phyloP scores from a whole-genome alignment of 2,797 vertebrate species.

The Anguilla pacifica region DNA sequence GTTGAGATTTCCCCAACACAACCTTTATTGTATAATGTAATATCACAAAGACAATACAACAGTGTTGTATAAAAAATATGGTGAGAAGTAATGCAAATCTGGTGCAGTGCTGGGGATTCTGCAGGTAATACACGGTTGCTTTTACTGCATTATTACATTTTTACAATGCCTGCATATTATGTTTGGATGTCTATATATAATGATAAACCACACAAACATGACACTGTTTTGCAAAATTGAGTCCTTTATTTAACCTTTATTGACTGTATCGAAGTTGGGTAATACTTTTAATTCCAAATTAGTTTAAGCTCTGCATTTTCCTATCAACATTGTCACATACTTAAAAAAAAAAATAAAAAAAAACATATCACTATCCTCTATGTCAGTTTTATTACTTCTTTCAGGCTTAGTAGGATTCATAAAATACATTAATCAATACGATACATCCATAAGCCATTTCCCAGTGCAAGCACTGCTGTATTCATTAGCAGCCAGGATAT shows the following conservation, averaged over 20 bases:
- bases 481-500: neutral
- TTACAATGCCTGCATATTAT: neutral
- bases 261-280: neutral
- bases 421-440: constrained; percentile 37
- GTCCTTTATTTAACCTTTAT: neutral
- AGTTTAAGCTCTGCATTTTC: neutral
- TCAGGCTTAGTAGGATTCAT: constrained; percentile 39
- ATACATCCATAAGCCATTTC: constrained; percentile 40
- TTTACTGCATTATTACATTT: neutral
- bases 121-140: neutral
- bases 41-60: neutral
- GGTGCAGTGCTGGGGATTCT: neutral
- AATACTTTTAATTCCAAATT: neutral
- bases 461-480: constrained; percentile 20
- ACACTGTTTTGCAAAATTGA: neutral
- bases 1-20: too few relatives aligned
- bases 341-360: neutral
- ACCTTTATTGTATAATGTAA: neutral
- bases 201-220: neutral
- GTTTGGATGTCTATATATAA: neutral
- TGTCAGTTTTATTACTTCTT: constrained; percentile 20
- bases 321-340: neutral
- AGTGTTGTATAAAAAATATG: neutral
- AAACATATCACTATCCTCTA: neutral
- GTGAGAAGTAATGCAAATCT: neutral